Conservation (phyloP, 2,113 vertebrate species). For the Pitta sordida region DNA sequence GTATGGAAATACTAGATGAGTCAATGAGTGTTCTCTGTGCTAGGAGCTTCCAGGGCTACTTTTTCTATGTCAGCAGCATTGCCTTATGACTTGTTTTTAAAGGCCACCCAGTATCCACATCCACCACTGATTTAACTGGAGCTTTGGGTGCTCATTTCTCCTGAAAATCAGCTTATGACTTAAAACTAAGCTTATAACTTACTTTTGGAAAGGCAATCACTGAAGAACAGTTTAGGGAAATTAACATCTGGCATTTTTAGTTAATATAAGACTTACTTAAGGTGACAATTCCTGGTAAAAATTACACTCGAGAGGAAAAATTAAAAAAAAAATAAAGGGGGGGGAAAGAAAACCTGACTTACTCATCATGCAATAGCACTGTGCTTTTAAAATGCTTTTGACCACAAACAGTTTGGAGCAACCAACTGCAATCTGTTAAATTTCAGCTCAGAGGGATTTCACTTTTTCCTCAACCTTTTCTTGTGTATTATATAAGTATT, state of each 20-base stretch:
- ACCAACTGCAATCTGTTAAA: constrained; percentile 69
- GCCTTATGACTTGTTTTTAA: background rate
- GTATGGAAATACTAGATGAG: constrained; percentile 36
- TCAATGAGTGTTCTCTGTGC: background rate
- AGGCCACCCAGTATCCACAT: background rate
- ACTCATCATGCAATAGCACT: constrained; percentile 55
- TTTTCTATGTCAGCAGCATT: background rate
- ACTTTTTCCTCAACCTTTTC: constrained; percentile 53
- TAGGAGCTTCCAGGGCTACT: background rate
- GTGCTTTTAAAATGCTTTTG: constrained; percentile 66
- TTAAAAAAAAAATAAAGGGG: background rate
- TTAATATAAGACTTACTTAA: constrained; percentile 48
- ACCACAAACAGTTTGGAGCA: constrained; percentile 69
- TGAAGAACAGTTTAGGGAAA: background rate
- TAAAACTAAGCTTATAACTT: background rate
- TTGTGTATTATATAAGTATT: constrained; percentile 57
- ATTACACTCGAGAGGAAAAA: background rate
- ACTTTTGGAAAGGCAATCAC: background rate
- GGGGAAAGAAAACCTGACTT: constrained; percentile 37
- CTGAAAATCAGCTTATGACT: background rate
- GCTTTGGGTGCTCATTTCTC: background rate
- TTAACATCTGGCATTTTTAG: constrained; percentile 27
- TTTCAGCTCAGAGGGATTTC: constrained; percentile 63
- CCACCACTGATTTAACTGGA: background rate
- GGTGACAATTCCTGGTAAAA: constrained; percentile 57